Percentiles rank a stretch among this genome's conserved stretches.
phyloP scores from a whole-genome alignment of 2,113 vertebrate species.

The Lynx canadensis region DNA sequence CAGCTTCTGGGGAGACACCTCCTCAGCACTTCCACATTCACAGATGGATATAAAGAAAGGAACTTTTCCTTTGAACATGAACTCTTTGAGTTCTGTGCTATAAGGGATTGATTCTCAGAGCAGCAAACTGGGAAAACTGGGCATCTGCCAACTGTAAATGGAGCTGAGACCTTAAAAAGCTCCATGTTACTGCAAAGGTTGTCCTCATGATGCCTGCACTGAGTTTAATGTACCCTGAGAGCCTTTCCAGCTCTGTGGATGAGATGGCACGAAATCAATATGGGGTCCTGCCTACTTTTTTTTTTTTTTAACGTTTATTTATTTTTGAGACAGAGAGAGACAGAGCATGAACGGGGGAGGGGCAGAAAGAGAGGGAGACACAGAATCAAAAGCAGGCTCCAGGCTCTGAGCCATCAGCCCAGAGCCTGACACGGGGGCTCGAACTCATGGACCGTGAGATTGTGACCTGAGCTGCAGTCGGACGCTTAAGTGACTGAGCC shows the following conservation, averaged over 20 bases:
- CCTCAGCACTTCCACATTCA: neutral
- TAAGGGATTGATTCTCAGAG: neutral
- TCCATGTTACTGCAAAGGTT: slow-evolving; percentile 28
- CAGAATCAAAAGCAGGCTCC: no score
- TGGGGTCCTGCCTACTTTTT: slow-evolving; percentile 16
- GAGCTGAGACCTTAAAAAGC: slow-evolving; percentile 57
- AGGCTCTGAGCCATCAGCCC: no score
- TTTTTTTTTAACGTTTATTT: no score
- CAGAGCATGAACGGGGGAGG: no score
- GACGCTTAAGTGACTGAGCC: no score
- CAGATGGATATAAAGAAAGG: neutral
- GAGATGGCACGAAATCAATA: slow-evolving; percentile 46
- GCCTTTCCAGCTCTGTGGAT: slow-evolving; percentile 7
- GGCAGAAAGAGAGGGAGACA: no score
- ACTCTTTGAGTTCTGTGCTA: neutral
- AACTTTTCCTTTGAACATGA: neutral
- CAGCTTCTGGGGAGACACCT: neutral
- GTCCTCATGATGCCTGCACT: neutral
- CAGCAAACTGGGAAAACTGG: slow-evolving; percentile 38
- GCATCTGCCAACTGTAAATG: slow-evolving; percentile 54
- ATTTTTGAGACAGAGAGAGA: no score
- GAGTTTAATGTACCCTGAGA: slow-evolving; percentile 59
- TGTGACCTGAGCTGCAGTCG: no score
- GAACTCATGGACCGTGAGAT: no score
- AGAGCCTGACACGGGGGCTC: no score